These are phyloP conservation scores for Eilema depressum DNA, from an alignment of 2,888 invertebrate species.

Conservation along the genomic window DNA sequence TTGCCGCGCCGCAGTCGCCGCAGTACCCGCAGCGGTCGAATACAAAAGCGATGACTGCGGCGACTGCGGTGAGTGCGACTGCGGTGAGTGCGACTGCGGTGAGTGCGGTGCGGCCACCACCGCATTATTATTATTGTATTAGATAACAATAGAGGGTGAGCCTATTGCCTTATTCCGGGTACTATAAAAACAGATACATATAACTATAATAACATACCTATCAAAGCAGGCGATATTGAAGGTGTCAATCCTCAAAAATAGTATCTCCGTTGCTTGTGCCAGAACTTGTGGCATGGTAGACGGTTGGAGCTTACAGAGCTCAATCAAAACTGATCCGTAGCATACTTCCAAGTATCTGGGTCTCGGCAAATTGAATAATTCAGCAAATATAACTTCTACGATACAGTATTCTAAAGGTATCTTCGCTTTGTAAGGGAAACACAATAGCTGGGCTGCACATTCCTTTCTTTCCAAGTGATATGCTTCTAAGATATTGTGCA, in stretches of 20 bases:
- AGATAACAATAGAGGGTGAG: too few relatives aligned
- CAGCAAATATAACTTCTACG: conserved; percentile 98
- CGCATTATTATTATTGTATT: too few relatives aligned
- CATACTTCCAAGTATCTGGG: conserved; percentile 96
- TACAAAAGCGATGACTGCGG: too few relatives aligned
- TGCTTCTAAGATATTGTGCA: conserved; percentile 96
- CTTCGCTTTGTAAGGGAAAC: conserved; percentile 96
- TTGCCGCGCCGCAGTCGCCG: too few relatives aligned
- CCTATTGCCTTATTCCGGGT: too few relatives aligned
- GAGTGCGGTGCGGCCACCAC: too few relatives aligned
- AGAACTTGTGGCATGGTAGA: conserved; percentile 98
- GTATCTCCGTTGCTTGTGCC: conserved; percentile 98
- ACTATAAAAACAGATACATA: not conserved
- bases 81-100: too few relatives aligned
- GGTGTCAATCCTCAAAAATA: conserved; percentile 97
- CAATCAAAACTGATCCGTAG: conserved; percentile 98
- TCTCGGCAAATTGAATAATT: conserved; percentile 96
- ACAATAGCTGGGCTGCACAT: conserved; percentile 96
- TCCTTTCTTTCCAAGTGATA: conserved; percentile 96
- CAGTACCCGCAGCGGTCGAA: too few relatives aligned
- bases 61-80: too few relatives aligned
- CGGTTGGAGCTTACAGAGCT: conserved; percentile 98
- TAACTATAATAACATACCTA: conserved; percentile 82
- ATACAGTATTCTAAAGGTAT: conserved; percentile 99
- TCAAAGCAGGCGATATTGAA: conserved; percentile 99